A percentile compares a stretch with the other conserved stretches of the same genome.
Evolutionary conservation across 2,888 invertebrate species (phyloP).

Genomic region (Agrochola litura): DNA sequence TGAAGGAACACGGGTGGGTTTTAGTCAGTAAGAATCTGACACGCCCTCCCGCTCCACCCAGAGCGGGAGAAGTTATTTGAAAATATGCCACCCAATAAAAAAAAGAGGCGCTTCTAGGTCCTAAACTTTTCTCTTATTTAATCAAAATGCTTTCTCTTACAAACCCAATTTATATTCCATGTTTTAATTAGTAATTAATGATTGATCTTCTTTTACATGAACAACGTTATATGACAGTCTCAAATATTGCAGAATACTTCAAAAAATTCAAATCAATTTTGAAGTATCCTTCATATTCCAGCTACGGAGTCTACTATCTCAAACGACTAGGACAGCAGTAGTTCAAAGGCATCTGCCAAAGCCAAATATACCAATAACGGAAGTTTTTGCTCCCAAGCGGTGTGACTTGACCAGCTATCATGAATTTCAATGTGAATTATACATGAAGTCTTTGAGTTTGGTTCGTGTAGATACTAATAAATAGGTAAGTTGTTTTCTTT

Average conservation of each 20-base stretch:
- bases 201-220: neutral
- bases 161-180: neutral
- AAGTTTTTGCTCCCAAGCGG: constrained; percentile 16
- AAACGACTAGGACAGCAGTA: constrained; percentile 9
- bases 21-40: too few relatives aligned
- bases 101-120: neutral
- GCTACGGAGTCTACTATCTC: neutral
- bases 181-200: neutral
- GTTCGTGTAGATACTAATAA: neutral
- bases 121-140: neutral
- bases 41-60: too few relatives aligned
- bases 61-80: too few relatives aligned
- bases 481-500: neutral
- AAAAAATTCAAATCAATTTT: constrained; percentile 1
- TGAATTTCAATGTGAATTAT: constrained; percentile 14
- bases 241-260: neutral
- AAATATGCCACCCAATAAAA: too few relatives aligned
- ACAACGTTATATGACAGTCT: neutral
- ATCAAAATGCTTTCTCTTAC: neutral
- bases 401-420: constrained; percentile 5
- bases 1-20: too few relatives aligned
- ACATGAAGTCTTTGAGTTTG: constrained; percentile 3
- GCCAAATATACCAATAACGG: constrained; percentile 34
- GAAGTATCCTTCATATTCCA: neutral
- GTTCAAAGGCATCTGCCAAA: constrained; percentile 19